phyloP scores from a whole-genome alignment of 2,888 invertebrate genomes.

The Caenorhabditis uteleia region DNA sequence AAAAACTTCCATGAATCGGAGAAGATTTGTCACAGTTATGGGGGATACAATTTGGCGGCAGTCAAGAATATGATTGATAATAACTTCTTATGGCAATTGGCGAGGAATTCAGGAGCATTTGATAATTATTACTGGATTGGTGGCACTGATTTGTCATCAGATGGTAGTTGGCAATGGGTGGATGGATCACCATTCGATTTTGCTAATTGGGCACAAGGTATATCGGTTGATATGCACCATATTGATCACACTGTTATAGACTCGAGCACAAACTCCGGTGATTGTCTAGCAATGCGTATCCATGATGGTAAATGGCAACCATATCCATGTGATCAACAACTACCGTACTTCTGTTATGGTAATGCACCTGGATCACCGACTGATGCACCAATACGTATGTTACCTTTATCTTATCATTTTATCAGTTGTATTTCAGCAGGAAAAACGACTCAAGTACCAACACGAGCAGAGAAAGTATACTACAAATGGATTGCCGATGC shows the following conservation, averaged over 20 bases:
- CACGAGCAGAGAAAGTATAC: conserved; percentile 17
- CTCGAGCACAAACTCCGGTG: not conserved
- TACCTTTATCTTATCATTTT: not conserved
- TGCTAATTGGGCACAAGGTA: conserved; percentile 19
- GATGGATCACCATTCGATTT: conserved; percentile 18
- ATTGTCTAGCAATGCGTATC: conserved; percentile 15
- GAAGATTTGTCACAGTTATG: conserved; percentile 26
- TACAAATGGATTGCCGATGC: conserved; percentile 29
- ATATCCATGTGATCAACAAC: conserved; percentile 6
- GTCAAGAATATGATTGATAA: conserved; percentile 30
- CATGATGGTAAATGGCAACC: conserved; percentile 16
- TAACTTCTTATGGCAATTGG: conserved; percentile 20
- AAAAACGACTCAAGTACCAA: conserved; percentile 11
- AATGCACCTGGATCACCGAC: conserved; percentile 27
- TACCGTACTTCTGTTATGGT: conserved; percentile 26
- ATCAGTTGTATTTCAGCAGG: conserved; percentile 7
- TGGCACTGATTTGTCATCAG: conserved; percentile 18
- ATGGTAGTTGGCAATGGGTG: conserved; percentile 31
- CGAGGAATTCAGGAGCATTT: not conserved
- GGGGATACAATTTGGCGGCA: conserved; percentile 25
- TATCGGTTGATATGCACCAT: not conserved
- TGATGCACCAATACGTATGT: conserved; percentile 12
- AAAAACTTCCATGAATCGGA: conserved; percentile 28
- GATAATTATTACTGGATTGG: conserved; percentile 27
- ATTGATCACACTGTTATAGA: not conserved